Percentiles rank a stretch among this genome's conserved stretches.
These are phyloP conservation scores for Cecidostiba fungosa DNA, from an alignment of 2,888 invertebrate species.

Conservation along the genomic window DNA sequence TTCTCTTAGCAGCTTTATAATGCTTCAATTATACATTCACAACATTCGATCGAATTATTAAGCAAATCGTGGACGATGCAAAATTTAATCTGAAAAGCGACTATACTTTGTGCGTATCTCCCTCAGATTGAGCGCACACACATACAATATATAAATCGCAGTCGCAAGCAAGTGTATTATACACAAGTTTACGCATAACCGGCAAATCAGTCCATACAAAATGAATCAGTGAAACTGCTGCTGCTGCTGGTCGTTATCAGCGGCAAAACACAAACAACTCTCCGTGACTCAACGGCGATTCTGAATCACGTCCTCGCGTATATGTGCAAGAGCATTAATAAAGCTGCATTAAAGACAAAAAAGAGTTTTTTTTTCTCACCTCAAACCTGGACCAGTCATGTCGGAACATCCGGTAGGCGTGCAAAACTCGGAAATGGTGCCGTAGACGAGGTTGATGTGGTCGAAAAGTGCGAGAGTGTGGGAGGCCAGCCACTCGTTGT, in stretches of 20 bases:
- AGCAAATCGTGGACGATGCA: background rate
- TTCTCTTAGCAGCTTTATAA: background rate
- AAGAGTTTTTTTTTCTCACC: conserved; percentile 80
- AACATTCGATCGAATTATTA: background rate
- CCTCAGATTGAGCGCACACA: background rate
- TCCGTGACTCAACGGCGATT: background rate
- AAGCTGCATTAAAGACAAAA: background rate
- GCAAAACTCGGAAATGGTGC: conserved; percentile 99
- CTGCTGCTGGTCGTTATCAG: background rate
- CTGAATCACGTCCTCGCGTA: background rate
- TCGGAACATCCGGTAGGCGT: conserved; percentile 96
- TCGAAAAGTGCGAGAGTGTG: conserved; percentile 99
- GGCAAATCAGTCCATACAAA: background rate
- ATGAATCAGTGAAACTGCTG: background rate
- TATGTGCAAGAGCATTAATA: too few relatives aligned
- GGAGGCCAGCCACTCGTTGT: conserved; percentile 99
- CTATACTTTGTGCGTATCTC: too few relatives aligned
- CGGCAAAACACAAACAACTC: background rate
- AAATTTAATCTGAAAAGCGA: background rate
- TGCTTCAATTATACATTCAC: too few relatives aligned
- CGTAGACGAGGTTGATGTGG: conserved; percentile 99
- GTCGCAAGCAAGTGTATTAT: background rate
- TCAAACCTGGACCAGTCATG: conserved; percentile 97
- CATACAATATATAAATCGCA: background rate
- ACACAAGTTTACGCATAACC: too few relatives aligned